phyloP scores from a whole-genome alignment of 2,113 vertebrate species.

The Trinectes maculatus region DNA sequence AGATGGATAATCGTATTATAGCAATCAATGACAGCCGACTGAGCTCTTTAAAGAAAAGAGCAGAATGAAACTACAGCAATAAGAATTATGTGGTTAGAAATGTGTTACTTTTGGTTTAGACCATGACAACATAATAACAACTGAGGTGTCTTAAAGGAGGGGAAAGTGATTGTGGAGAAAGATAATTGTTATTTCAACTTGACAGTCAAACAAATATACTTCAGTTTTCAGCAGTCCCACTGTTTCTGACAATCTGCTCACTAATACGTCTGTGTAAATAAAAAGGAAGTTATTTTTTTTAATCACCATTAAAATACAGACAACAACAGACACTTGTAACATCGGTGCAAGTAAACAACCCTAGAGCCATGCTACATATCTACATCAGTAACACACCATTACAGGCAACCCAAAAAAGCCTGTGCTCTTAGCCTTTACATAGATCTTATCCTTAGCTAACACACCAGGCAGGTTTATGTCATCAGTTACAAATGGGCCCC shows the following conservation, averaged over 20 bases:
- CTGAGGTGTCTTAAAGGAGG: neutral
- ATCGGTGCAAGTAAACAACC: too few relatives aligned
- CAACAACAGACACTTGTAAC: too few relatives aligned
- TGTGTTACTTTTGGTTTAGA: neutral
- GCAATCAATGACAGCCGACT: conserved; percentile 69
- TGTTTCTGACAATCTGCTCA: too few relatives aligned
- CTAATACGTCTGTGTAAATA: too few relatives aligned
- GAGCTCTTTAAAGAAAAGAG: conserved; percentile 34
- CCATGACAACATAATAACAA: neutral
- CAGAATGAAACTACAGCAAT: neutral
- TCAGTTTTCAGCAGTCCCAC: too few relatives aligned
- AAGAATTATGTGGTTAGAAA: conserved; percentile 1
- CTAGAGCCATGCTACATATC: too few relatives aligned
- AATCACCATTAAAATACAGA: too few relatives aligned
- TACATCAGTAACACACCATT: neutral
- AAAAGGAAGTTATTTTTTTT: too few relatives aligned
- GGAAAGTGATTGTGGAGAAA: neutral
- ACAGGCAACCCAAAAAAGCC: neutral
- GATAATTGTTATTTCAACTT: too few relatives aligned
- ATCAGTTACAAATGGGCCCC: neutral
- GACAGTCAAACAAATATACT: too few relatives aligned
- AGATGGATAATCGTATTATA: conserved; percentile 68
- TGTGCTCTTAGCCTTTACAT: neutral
- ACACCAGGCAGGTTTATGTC: neutral
- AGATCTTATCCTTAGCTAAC: neutral